phyloP scores from a whole-genome alignment of 2,113 vertebrate genomes.

The Pollimyrus isidori region DNA sequence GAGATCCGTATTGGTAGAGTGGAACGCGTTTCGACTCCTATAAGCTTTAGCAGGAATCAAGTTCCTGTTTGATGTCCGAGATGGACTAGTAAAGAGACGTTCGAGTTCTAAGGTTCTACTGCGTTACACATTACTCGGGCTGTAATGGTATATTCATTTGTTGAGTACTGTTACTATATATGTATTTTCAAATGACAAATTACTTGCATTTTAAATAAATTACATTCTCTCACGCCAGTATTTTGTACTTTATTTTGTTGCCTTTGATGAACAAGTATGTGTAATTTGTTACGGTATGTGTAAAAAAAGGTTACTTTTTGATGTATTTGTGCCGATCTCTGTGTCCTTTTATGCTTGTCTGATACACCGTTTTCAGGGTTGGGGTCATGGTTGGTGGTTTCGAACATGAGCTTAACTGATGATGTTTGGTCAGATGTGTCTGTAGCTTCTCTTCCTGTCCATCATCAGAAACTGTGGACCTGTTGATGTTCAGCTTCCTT shows the following conservation, averaged over 20 bases:
- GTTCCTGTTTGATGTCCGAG: no score
- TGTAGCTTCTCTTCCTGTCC: neutral
- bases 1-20: no score
- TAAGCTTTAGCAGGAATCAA: no score
- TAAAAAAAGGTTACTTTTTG: neutral
- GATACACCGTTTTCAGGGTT: neutral
- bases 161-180: no score
- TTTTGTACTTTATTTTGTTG: neutral
- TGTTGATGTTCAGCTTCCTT: neutral
- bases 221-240: neutral
- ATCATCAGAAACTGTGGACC: neutral
- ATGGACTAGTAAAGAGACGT: no score
- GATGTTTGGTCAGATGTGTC: neutral
- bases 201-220: no score
- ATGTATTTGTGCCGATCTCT: neutral
- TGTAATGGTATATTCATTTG: no score
- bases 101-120: no score
- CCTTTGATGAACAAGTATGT: neutral
- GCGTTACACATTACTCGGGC: no score
- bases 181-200: no score
- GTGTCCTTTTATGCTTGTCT: neutral
- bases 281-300: neutral
- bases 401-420: neutral
- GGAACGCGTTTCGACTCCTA: no score
- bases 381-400: neutral